Evolutionary conservation across 2,888 invertebrate species (phyloP).

Genomic region (Creontiades dilutus): DNA sequence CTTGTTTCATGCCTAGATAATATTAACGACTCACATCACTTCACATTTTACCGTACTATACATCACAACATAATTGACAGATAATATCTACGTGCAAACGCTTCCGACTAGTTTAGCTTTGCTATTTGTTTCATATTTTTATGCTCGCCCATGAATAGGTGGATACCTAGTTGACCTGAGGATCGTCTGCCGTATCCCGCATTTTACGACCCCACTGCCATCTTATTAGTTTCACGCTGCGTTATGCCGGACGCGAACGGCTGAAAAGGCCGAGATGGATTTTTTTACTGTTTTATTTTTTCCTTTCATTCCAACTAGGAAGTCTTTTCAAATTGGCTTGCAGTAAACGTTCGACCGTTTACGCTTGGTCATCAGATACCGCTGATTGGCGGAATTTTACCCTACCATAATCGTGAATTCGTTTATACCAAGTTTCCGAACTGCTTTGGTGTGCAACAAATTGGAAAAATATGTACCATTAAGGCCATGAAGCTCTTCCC

Average conservation of each 20-base stretch:
- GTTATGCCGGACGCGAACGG: background rate
- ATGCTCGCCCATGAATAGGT: background rate
- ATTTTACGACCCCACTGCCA: slow-evolving; percentile 3
- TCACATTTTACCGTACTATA: too few relatives aligned
- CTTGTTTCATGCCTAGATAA: too few relatives aligned
- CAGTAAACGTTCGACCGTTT: slow-evolving; percentile 45
- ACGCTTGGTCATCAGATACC: slow-evolving; percentile 35
- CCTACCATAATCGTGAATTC: background rate
- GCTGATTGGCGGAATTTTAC: slow-evolving; percentile 8
- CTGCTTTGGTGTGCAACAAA: too few relatives aligned
- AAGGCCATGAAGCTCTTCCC: too few relatives aligned
- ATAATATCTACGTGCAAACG: too few relatives aligned
- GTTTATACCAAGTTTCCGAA: too few relatives aligned
- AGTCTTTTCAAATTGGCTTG: slow-evolving; percentile 32
- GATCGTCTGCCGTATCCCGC: slow-evolving; percentile 15
- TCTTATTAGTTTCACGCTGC: slow-evolving; percentile 28
- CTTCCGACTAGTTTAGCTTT: background rate
- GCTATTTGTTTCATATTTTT: background rate
- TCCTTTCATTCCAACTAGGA: slow-evolving; percentile 34
- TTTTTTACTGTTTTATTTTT: background rate
- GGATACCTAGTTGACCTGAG: slow-evolving; percentile 11
- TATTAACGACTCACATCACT: too few relatives aligned
- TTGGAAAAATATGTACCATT: too few relatives aligned
- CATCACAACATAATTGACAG: too few relatives aligned
- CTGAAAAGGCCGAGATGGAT: background rate